Conservation (phyloP, 2,113 vertebrate genomes). For the Oryzias melastigma region DNA sequence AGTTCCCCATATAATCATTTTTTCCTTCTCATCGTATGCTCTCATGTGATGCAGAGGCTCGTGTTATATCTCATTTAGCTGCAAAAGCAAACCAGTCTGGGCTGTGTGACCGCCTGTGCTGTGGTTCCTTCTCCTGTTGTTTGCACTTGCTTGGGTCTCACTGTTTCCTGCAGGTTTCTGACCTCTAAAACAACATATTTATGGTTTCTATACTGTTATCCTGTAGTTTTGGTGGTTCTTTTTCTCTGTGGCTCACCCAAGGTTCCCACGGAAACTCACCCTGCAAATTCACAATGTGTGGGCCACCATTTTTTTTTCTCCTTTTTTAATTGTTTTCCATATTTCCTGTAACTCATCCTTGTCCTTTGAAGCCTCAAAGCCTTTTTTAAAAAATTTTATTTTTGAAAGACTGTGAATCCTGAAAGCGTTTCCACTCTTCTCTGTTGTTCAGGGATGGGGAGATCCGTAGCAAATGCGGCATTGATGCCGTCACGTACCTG, state of each 20-base stretch:
- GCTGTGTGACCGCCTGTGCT: conserved; percentile 54
- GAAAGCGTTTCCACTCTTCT: conserved; percentile 26
- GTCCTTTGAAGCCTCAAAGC: conserved; percentile 30
- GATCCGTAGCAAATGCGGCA: conserved; percentile 92
- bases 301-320: conserved; percentile 45
- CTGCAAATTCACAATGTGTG: conserved; percentile 64
- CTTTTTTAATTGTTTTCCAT: conserved; percentile 35
- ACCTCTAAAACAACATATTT: conserved; percentile 63
- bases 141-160: conserved; percentile 57
- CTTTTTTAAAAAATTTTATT: not conserved
- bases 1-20: conserved; percentile 37
- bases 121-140: conserved; percentile 55
- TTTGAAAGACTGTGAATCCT: not conserved
- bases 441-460: conserved; percentile 84
- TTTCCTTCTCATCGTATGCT: conserved; percentile 60
- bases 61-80: conserved; percentile 68
- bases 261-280: conserved; percentile 64
- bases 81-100: conserved; percentile 71
- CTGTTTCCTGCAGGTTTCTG: conserved; percentile 50
- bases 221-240: conserved; percentile 58
- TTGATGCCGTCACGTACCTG: conserved; percentile 92
- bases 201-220: conserved; percentile 74
- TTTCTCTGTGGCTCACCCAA: conserved; percentile 62
- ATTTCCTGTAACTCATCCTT: conserved; percentile 51
- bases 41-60: conserved; percentile 49